A percentile compares a stretch with the other conserved stretches of the same genome.
Evolutionary conservation across 2,113 vertebrate species (phyloP).

Genomic region (Aptenodytes forsteri): DNA sequence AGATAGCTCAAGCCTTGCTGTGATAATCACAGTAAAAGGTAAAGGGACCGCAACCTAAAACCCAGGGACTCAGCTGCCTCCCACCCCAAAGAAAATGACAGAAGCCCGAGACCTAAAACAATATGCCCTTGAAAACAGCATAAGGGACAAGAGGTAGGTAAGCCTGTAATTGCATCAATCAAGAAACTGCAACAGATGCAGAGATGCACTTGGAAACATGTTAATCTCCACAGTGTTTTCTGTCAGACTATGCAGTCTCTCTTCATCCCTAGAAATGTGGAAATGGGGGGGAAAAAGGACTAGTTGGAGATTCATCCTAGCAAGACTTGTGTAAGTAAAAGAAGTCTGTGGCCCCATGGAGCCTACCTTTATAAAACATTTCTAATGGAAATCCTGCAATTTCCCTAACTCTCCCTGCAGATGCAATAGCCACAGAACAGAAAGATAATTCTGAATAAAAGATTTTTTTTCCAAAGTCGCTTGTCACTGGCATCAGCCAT

Average conservation of each 20-base stretch:
- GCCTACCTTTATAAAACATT: background rate
- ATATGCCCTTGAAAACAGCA: background rate
- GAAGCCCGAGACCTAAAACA: background rate
- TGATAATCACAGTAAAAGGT: background rate
- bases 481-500: background rate
- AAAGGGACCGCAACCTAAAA: background rate
- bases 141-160: background rate
- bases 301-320: accelerated
- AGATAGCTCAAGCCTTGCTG: background rate
- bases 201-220: background rate
- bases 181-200: background rate
- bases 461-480: background rate
- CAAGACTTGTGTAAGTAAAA: background rate
- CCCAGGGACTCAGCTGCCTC: background rate
- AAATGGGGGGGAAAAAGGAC: background rate
- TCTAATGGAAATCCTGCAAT: background rate
- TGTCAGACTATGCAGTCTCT: background rate
- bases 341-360: background rate
- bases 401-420: background rate
- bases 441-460: background rate
- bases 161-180: background rate
- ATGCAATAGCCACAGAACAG: background rate
- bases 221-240: background rate
- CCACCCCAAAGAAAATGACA: background rate
- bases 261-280: background rate